Evolutionary conservation across 2,113 vertebrate species (phyloP).

Genomic region (Casuarius casuarius): DNA sequence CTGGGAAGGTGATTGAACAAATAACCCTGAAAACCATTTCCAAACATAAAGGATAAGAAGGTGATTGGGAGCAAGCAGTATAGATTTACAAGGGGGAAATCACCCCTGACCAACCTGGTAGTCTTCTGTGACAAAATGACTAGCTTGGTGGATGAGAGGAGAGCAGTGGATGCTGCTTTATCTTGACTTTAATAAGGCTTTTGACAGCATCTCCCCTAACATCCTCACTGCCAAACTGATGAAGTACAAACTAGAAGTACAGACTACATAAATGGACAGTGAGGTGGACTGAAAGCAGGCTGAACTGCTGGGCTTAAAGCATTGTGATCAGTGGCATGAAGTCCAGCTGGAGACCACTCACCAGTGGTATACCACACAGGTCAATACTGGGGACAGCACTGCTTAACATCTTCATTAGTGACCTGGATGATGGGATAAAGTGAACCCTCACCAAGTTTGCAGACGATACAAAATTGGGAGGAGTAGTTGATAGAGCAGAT

Average conservation of each 20-base stretch:
- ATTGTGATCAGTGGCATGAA: neutral
- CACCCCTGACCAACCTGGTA: neutral
- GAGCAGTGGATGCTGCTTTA: neutral
- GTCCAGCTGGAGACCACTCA: neutral
- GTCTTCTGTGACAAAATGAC: neutral
- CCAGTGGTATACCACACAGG: neutral
- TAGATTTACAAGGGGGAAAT: neutral
- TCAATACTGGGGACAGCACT: neutral
- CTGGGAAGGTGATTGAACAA: neutral
- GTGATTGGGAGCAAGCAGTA: neutral
- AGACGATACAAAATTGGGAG: neutral
- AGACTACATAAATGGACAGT: neutral
- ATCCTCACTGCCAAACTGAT: neutral
- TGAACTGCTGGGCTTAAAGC: neutral
- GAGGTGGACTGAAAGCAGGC: neutral
- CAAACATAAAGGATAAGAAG: neutral
- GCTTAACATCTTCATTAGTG: neutral
- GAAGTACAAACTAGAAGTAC: neutral
- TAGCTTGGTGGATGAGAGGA: neutral
- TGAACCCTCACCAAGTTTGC: neutral
- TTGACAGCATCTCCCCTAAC: neutral
- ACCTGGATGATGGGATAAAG: neutral
- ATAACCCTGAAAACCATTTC: neutral
- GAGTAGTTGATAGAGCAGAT: neutral
- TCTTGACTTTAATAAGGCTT: rapidly evolving